phyloP scores from a whole-genome alignment of 2,113 vertebrate genomes.

The Steatornis caripensis region DNA sequence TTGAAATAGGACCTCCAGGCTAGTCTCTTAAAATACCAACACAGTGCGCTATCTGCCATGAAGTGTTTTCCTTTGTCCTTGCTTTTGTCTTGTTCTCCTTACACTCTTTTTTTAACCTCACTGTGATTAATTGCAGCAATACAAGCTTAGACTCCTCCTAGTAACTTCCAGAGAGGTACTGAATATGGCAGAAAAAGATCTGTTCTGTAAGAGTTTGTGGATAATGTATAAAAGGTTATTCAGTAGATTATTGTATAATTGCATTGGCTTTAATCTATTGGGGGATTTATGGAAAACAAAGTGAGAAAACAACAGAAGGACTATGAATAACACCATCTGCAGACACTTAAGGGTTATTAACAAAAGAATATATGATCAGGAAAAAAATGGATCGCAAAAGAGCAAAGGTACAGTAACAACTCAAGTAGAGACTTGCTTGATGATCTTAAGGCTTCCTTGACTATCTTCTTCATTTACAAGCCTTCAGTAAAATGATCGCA shows the following conservation, averaged over 20 bases:
- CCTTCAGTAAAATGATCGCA: accelerated
- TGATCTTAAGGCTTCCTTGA: neutral
- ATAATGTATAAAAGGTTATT: neutral
- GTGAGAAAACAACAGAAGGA: neutral
- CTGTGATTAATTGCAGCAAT: neutral
- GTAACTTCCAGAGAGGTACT: neutral
- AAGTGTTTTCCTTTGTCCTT: neutral
- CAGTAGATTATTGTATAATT: neutral
- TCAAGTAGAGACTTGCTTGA: neutral
- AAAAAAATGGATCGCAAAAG: neutral
- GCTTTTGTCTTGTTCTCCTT: neutral
- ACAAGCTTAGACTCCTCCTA: neutral
- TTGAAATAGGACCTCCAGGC: neutral
- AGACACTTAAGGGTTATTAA: neutral
- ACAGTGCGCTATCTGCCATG: neutral
- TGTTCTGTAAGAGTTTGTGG: neutral
- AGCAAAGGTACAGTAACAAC: neutral
- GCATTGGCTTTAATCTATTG: neutral
- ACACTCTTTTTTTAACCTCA: neutral
- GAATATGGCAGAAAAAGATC: neutral
- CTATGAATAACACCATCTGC: neutral
- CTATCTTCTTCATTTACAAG: neutral
- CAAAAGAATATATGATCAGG: neutral
- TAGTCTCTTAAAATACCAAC: neutral
- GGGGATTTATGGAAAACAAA: neutral